Evolutionary conservation across 2,888 invertebrate species (phyloP).

Genomic region (Ischnura elegans): DNA sequence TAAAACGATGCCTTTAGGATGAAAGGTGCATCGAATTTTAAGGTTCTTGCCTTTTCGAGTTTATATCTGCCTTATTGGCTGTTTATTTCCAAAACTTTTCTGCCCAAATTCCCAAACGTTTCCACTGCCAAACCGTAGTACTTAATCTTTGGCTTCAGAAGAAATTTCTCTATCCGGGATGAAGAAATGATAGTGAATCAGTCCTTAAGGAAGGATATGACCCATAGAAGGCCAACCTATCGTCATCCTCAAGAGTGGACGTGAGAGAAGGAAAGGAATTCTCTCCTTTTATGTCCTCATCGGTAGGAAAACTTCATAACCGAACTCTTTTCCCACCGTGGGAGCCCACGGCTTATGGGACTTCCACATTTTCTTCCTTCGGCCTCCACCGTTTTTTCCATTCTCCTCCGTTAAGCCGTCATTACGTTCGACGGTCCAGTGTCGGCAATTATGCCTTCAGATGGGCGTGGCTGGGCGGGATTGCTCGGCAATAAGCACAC

Average conservation of each 20-base stretch:
- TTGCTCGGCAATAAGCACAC: neutral
- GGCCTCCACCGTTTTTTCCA: neutral
- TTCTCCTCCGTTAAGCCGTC: neutral
- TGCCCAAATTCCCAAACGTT: too few relatives aligned
- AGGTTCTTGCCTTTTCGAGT: too few relatives aligned
- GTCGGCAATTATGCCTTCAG: neutral
- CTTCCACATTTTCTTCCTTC: neutral
- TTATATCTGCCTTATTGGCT: too few relatives aligned
- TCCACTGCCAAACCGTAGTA: too few relatives aligned
- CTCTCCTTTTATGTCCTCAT: neutral
- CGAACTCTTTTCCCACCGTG: neutral
- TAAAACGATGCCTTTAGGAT: too few relatives aligned
- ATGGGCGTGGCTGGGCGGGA: neutral
- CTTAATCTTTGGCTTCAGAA: neutral
- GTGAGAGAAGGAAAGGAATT: neutral
- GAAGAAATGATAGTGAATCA: neutral
- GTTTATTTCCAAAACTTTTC: too few relatives aligned
- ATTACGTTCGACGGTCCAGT: neutral
- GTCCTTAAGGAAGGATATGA: neutral
- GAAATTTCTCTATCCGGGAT: neutral
- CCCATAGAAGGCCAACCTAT: neutral
- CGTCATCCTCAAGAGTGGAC: neutral
- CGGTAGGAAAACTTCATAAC: neutral
- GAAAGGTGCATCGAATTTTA: too few relatives aligned
- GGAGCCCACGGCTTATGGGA: neutral